Evolutionary conservation across 92 coral and sea anemone genomes (phyloP).

Genomic region (Epizoanthus scotinus): DNA sequence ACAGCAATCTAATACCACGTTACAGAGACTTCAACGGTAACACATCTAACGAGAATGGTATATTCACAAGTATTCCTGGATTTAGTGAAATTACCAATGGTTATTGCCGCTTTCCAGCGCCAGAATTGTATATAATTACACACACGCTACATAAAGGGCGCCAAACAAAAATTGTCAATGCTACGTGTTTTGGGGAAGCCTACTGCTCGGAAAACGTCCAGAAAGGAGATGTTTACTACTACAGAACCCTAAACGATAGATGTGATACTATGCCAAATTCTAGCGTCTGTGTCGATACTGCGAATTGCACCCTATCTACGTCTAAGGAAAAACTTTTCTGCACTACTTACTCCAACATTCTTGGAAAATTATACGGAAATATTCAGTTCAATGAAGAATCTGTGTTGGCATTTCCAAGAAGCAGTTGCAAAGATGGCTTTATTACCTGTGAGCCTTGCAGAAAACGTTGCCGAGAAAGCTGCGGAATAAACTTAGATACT

Average conservation of each 20-base stretch:
- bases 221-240: slow-evolving; percentile 64
- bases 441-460: slow-evolving; percentile 56
- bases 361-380: slow-evolving; percentile 48
- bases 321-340: slow-evolving; percentile 57
- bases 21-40: slow-evolving; percentile 67
- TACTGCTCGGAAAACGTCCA: slow-evolving; percentile 57
- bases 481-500: slow-evolving; percentile 2
- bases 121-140: slow-evolving; percentile 54
- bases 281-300: slow-evolving; percentile 38
- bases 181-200: slow-evolving; percentile 40
- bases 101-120: slow-evolving; percentile 74
- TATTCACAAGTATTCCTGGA: slow-evolving; percentile 44
- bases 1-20: slow-evolving; percentile 55
- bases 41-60: slow-evolving; percentile 50
- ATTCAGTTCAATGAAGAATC: slow-evolving; percentile 55
- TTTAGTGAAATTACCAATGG: slow-evolving; percentile 48
- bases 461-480: slow-evolving; percentile 41
- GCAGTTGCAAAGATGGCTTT: slow-evolving; percentile 48
- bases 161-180: slow-evolving; percentile 60
- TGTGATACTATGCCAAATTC: slow-evolving; percentile 56
- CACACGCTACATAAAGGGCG: slow-evolving; percentile 54
- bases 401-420: slow-evolving; percentile 48
- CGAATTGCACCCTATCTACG: slow-evolving; percentile 46
- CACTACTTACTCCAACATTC: slow-evolving; percentile 56
- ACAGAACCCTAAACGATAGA: slow-evolving; percentile 66